Evolutionary conservation across 2,113 vertebrate species (phyloP).

Genomic region (Cacatua alba): DNA sequence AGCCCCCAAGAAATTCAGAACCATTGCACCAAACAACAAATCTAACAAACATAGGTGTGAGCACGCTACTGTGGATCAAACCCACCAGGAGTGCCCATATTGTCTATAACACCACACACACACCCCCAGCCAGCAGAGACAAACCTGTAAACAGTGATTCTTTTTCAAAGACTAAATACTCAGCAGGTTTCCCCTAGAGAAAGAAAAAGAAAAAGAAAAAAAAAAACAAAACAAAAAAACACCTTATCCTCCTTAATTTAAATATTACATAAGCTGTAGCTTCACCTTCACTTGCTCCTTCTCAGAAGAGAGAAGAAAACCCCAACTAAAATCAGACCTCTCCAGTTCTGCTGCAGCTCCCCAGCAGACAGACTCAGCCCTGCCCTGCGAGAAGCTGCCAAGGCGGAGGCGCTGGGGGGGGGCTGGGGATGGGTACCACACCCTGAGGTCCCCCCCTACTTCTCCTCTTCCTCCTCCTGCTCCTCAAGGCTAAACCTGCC

Average conservation of each 20-base stretch:
- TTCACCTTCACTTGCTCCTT: constrained; percentile 24
- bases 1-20: not conserved
- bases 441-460: constrained; percentile 60
- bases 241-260: not conserved
- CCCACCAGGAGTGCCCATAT: not conserved
- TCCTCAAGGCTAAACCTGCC: constrained; percentile 11
- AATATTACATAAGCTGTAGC: not conserved
- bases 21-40: not conserved
- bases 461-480: not conserved
- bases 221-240: not conserved
- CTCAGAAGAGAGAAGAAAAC: not conserved
- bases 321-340: not conserved
- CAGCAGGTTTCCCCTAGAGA: not conserved
- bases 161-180: not conserved
- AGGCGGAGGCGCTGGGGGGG: not conserved
- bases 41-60: not conserved
- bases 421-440: constrained; percentile 68
- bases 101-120: not conserved
- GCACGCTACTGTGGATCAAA: not conserved
- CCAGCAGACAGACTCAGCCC: constrained; percentile 16
- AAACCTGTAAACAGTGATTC: not conserved
- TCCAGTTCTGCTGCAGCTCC: constrained; percentile 39
- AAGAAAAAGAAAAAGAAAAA: not conserved
- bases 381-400: not conserved
- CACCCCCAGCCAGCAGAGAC: not conserved